Percentiles rank a stretch among this genome's conserved stretches.
Evolutionary conservation across 2,888 invertebrate genomes (phyloP).

Genomic region (Scrobipalpa atriplicella): DNA sequence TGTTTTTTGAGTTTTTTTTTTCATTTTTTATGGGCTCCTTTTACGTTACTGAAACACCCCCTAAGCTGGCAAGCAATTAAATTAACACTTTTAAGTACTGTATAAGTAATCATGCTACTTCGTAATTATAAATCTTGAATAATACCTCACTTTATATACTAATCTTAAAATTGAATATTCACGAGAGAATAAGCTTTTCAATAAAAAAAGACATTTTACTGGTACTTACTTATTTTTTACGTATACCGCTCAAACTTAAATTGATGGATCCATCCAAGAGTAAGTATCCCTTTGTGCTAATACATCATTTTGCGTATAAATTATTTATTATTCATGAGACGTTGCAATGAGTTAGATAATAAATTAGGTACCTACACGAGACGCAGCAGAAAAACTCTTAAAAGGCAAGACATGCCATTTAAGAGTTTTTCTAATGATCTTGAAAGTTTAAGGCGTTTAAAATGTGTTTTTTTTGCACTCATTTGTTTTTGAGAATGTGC

Average conservation of each 20-base stretch:
- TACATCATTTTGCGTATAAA: conserved; percentile 27
- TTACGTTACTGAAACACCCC: too few species aligned
- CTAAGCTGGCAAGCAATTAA: too few species aligned
- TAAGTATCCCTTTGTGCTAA: conserved; percentile 19
- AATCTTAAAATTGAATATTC: too few species aligned
- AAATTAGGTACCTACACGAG: conserved; percentile 13
- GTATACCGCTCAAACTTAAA: conserved; percentile 1
- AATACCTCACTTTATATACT: background rate
- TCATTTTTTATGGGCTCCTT: too few species aligned
- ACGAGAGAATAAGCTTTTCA: background rate
- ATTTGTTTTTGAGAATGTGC: background rate
- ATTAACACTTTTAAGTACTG: background rate
- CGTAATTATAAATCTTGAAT: too few species aligned
- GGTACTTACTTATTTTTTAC: background rate
- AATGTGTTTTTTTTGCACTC: background rate
- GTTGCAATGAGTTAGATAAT: conserved; percentile 10
- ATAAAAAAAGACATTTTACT: background rate
- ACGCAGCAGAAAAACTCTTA: too few species aligned
- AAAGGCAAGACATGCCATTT: too few species aligned
- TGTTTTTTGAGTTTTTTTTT: too few species aligned
- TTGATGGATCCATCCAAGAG: conserved; percentile 24
- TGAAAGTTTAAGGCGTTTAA: background rate
- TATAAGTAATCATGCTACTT: background rate
- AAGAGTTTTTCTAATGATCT: background rate
- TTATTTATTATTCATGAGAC: conserved; percentile 15